Evolutionary conservation across 2,113 vertebrate genomes (phyloP), one percentile per base, ranked within the genome.

Genomic region (Coryphaenoides rupestris): DNA sequence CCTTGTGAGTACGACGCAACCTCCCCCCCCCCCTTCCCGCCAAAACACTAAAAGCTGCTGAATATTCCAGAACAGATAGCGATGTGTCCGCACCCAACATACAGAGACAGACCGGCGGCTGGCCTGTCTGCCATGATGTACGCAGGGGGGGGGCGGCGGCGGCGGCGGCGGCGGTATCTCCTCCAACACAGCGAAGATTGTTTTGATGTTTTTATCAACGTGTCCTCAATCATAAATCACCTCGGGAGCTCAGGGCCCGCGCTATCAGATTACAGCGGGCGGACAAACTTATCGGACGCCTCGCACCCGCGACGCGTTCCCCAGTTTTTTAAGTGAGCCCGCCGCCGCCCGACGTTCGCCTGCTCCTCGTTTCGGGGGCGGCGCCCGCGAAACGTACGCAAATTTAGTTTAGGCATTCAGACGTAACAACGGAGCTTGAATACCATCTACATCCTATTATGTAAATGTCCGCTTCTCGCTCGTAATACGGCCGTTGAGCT

Each of bases 141-240:
- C 89, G 83, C 76, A 82, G 3, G 82, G 28, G 65, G 64, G 62
- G 59, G 65, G 69, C 76, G 90, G n/a, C n/a, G n/a, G n/a, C n/a
- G n/a, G n/a, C n/a, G n/a, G n/a, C n/a, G n/a, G n/a, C n/a, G n/a
- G n/a, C n/a, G n/a, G n/a, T n/a, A 91, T 92, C 91, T 91, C 70
- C 79, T 76, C 72, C 78, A 65, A 66, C 91, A 91, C 87, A 89
- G 88, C 84, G 82, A 81, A 73, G 88, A 92, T 92, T 84, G 86
- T 89, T 91, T 88, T 86, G 91, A 91, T 91, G 89, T 90, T 92
- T 90, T 90, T 89, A 91, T 91, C 85, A 92, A 86, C 85, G 83
- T 79, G 85, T 89, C 87, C 87, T 91, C 89, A 91, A 91, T 91
- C 91, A 92, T 92, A 91, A 92, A 91, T 90, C 89, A 90, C 77